phyloP scores from a whole-genome alignment of 2,797 vertebrate genomes.

The Vespertilio murinus region DNA sequence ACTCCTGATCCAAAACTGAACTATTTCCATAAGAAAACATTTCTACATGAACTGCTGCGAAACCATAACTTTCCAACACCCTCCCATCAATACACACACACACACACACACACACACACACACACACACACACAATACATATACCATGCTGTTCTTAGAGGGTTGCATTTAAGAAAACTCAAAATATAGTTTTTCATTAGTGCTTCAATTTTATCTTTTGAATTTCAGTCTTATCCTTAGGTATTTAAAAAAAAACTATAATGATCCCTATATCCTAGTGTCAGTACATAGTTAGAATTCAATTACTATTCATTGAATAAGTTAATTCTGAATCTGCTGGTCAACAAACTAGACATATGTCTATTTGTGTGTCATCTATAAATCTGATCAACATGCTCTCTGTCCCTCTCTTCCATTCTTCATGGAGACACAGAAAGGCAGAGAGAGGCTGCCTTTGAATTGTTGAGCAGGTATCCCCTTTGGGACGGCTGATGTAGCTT shows the following conservation, averaged over 20 bases:
- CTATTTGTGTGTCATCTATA: background rate
- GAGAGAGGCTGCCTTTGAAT: background rate
- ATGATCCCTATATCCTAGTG: background rate
- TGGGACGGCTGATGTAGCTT: background rate
- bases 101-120: background rate
- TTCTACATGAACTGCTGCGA: slow-evolving; percentile 16
- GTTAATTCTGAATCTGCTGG: background rate
- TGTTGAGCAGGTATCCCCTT: background rate
- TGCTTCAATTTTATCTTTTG: slow-evolving; percentile 25
- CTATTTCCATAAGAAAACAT: slow-evolving; percentile 47
- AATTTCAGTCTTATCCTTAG: slow-evolving; percentile 37
- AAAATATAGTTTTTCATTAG: slow-evolving; percentile 4
- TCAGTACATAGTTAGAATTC: slow-evolving; percentile 21
- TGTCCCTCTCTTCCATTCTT: background rate
- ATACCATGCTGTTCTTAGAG: background rate
- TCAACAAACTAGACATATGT: background rate
- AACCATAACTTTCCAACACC: background rate
- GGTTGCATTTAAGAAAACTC: slow-evolving; percentile 20
- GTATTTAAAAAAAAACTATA: background rate
- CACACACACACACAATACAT: background rate
- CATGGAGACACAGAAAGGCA: background rate
- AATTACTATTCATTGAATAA: slow-evolving; percentile 21
- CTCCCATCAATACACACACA: background rate
- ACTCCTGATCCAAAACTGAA: background rate
- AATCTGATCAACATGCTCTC: background rate